Base-by-base conservation (phyloP, 2,888 invertebrate species). In the Drosophila borborema region DNA sequence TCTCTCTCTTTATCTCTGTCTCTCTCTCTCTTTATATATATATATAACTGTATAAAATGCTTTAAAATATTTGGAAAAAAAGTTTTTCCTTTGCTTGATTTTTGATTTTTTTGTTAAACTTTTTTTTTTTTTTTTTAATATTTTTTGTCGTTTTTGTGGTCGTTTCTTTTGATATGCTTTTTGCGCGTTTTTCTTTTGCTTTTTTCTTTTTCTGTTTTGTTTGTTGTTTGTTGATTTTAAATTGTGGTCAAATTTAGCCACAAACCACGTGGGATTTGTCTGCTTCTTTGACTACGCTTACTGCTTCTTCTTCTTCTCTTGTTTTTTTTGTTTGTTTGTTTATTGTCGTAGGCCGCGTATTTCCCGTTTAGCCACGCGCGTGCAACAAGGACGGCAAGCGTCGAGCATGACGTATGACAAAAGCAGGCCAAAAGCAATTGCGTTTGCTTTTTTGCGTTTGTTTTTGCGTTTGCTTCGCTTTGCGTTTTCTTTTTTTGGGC, bases 291-390 rank as follows among this genome's bases (percentile, higher is more conserved):
- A 46, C 54, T 40, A 58, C 40, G 49, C 49, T 31, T 10, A 2
- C 7, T 31, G n/a, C 66, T 63, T 31, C 34, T 49, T 49, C 38
- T 16, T 53, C 38, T 16, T 14, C 16, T 46, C 16, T 16, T 14
- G 10, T 46, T 23, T 20, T 58, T 54, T 55, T 56, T 43, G 34
- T 49, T 64, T 64, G 53, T 45, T 66, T 69, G 54, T 62, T 69
- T 72, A 64, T 81, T 73, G 81, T 79, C 84, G 81, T 82, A 79
- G 83, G 81, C 72, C 80, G 71, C 64, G 78, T 36, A 67, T 70
- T 70, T 64, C 61, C 70, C 74, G 74, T 65, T 74, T 55, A 60
- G 45, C 56, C 70, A 49, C 66, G 71, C 64, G 68, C 58, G 73
- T 61, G 65, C 43, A 56, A 65, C 55, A 3, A 46, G 56, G 67